Conservation (phyloP, 2,113 vertebrate species). For the Phalacrocorax brasilianus region DNA sequence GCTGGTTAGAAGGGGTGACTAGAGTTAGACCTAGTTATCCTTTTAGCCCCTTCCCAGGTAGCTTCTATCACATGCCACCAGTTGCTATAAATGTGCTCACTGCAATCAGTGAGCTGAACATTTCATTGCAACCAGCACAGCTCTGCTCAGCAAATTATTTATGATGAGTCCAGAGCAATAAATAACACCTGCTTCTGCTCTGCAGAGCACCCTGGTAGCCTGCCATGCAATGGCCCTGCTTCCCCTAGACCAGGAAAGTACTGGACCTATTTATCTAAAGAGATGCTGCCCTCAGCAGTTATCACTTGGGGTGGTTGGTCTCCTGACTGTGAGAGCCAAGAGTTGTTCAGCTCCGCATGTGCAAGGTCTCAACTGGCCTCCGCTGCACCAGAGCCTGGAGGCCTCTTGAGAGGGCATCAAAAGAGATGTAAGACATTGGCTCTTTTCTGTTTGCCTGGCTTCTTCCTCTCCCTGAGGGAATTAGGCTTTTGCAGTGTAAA, state of each 20-base stretch:
- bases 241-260: not conserved
- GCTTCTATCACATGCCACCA: not conserved
- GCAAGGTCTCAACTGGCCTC: not conserved
- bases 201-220: not conserved
- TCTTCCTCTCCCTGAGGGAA: not conserved
- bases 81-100: not conserved
- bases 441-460: not conserved
- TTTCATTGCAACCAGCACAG: not conserved
- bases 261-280: not conserved
- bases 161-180: not conserved
- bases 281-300: not conserved
- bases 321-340: fast-evolving
- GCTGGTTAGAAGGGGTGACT: not conserved
- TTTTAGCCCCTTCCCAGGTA: not conserved
- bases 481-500: not conserved
- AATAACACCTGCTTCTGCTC: not conserved
- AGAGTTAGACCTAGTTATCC: not conserved
- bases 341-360: not conserved
- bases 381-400: not conserved
- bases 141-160: not conserved
- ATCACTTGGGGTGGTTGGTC: not conserved
- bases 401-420: not conserved
- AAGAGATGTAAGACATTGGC: not conserved
- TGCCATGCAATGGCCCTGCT: not conserved
- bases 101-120: not conserved